Evolutionary conservation across 2,113 vertebrate species (phyloP).

Genomic region (Jacana jacana): DNA sequence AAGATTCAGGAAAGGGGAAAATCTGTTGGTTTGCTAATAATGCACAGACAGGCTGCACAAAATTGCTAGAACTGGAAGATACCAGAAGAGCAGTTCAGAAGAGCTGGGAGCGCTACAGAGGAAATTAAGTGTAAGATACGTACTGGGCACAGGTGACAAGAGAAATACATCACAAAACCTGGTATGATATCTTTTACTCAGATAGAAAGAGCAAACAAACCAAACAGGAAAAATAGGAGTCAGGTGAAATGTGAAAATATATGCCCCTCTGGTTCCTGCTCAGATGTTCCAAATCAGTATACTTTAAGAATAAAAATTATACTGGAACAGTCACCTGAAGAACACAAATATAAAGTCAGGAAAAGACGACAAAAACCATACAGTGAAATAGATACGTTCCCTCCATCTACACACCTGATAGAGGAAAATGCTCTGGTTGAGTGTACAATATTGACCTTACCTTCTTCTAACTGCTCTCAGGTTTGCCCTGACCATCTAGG

Average conservation of each 20-base stretch:
- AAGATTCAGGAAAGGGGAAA: neutral
- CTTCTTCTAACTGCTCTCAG: neutral
- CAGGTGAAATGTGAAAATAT: neutral
- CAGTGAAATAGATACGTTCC: neutral
- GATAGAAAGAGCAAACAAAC: neutral
- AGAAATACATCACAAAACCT: neutral
- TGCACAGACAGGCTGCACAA: neutral
- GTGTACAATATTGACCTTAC: too few species aligned
- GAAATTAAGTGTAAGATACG: neutral
- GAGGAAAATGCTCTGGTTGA: too few species aligned
- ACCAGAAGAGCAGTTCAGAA: neutral
- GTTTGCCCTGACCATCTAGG: neutral
- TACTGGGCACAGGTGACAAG: neutral
- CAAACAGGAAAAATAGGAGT: neutral
- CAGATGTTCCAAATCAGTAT: neutral
- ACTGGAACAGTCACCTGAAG: neutral
- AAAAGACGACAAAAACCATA: neutral
- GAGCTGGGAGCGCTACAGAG: neutral
- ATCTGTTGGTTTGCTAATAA: neutral
- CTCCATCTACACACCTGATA: neutral
- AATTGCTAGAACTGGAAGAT: neutral
- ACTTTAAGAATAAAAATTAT: neutral
- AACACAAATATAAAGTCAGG: neutral
- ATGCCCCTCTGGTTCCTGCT: neutral
- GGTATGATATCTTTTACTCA: too few species aligned